Percentiles rank a stretch among this genome's conserved stretches.
Evolutionary conservation across 2,888 invertebrate species (phyloP).

Genomic region (Limnephilus lunatus): DNA sequence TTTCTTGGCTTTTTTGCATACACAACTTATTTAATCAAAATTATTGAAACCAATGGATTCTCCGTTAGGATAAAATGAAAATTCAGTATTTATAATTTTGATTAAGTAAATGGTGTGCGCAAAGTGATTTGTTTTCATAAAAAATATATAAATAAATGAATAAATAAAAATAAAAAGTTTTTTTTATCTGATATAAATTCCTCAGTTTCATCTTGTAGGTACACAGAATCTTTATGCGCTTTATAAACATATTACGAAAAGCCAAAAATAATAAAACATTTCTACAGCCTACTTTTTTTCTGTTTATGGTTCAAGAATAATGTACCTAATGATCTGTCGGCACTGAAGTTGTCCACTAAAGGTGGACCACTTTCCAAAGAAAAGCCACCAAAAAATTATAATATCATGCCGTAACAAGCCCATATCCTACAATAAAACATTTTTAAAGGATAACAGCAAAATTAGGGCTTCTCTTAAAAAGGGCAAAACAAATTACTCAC

Average conservation of each 20-base stretch:
- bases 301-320: neutral
- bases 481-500: too few relatives aligned
- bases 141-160: too few relatives aligned
- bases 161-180: too few relatives aligned
- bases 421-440: neutral
- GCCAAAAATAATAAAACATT: neutral
- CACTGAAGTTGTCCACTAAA: slow-evolving; percentile 7
- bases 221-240: neutral
- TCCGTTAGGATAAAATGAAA: too few relatives aligned
- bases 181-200: too few relatives aligned
- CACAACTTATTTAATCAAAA: too few relatives aligned
- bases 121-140: too few relatives aligned
- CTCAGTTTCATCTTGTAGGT: too few relatives aligned
- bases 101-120: too few relatives aligned
- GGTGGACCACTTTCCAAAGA: slow-evolving; percentile 23
- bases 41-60: too few relatives aligned
- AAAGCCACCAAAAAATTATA: neutral
- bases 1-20: too few relatives aligned
- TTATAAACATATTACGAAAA: neutral
- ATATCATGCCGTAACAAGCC: neutral
- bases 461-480: neutral
- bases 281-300: neutral
- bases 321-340: neutral
- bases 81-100: too few relatives aligned
- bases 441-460: neutral